Evolutionary conservation across 2,888 invertebrate genomes (phyloP), one percentile per base, ranked within the genome.

Genomic region (Callyntrura guangdongensis): DNA sequence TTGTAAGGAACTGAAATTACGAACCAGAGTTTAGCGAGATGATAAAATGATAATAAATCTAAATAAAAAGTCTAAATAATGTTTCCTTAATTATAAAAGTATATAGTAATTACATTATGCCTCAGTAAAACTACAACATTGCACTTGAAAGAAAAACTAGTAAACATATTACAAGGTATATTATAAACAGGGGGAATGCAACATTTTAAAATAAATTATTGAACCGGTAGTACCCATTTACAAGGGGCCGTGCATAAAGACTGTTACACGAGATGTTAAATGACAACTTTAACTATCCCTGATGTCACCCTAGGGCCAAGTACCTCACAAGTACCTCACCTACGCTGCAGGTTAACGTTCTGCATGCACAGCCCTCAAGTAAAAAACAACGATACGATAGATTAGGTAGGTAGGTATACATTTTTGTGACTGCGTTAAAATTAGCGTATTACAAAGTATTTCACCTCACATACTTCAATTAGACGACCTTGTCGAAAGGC

Each of bases 131-230:
- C 0, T 36, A 36, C 72, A 17, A 17, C 45, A n/a, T n/a, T 12
- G 22, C 12, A 14, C 5, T 72, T 2, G 8, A 64, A 22, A 22
- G 20, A 61, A 17, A 61, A 61, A 61, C 1, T 9, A 25, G 11
- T 64, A 22, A 25, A 11, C 22, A 64, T 1, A 22, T 64, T 61
- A 20, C 64, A 64, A 22, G 22, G 20, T 64, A 25, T 59, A 5
- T 22, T 25, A 25, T 61, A 17, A 45, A 69, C 36, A 69, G 12
- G 17, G 69, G 36, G 45, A 27, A 69, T 69, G 69, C 72, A 74
- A 47, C 47, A 74, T 27, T 67, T 11, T 69, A 64, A 11, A 17
- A 59, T n/a, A n/a, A 64, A 20, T 11, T 27, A 67, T 27, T 4
- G 17, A 69, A 69, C 17, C 36, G 17, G 36, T 36, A 36, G 69